These are phyloP conservation scores for Masnerella sp. DNA, from an alignment of 2,888 invertebrate species.

Conservation along the genomic window DNA sequence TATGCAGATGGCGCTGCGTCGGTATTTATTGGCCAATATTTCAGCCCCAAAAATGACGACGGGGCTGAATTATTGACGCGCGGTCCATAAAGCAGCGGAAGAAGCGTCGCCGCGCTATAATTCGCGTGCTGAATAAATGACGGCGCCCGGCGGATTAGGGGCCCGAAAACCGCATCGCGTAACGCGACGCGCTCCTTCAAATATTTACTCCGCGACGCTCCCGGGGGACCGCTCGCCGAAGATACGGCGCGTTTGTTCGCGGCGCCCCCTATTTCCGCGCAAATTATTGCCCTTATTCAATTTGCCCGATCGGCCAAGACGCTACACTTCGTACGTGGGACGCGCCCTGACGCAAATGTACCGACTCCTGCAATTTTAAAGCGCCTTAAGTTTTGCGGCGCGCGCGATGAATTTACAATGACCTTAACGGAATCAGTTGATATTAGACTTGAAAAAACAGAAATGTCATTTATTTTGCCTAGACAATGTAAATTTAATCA, in stretches of 20 bases:
- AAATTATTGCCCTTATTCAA: conserved; percentile 48
- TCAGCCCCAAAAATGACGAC: conserved; percentile 38
- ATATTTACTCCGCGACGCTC: conserved; percentile 70
- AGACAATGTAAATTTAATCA: too few relatives aligned
- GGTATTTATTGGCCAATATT: conserved; percentile 47
- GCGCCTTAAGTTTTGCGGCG: too few relatives aligned
- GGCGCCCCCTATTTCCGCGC: not conserved
- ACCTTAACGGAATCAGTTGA: too few relatives aligned
- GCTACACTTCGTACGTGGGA: too few relatives aligned
- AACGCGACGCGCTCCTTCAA: conserved; percentile 66
- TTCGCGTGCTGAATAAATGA: conserved; percentile 66
- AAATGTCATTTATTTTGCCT: too few relatives aligned
- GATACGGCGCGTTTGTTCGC: conserved; percentile 38
- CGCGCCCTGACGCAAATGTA: not conserved
- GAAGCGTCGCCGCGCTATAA: conserved; percentile 54
- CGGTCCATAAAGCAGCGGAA: conserved; percentile 58
- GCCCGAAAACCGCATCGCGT: conserved; percentile 67
- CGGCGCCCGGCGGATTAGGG: conserved; percentile 63
- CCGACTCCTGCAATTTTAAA: not conserved
- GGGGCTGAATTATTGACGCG: conserved; percentile 50
- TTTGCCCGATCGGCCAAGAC: conserved; percentile 13
- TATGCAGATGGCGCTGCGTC: conserved; percentile 51
- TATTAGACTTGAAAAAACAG: too few relatives aligned
- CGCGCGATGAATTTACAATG: too few relatives aligned
- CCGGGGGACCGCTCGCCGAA: conserved; percentile 34